A percentile compares a stretch with the other conserved stretches of the same genome.
phyloP scores from a whole-genome alignment of 2,113 vertebrate species.

The Callipepla californica region DNA sequence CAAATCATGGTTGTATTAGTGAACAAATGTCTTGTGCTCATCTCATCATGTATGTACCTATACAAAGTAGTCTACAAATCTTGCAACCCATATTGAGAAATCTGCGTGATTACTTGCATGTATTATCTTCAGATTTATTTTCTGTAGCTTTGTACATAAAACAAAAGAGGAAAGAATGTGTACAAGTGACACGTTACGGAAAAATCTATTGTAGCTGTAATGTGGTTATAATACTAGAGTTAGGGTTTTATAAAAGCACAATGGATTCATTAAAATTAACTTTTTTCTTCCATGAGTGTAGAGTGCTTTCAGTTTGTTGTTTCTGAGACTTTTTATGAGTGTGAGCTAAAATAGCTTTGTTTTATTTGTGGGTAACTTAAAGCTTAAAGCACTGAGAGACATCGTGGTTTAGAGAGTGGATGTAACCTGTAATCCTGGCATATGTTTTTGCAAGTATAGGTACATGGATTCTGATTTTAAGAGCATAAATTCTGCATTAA shows the following conservation, averaged over 20 bases:
- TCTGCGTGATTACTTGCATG: neutral
- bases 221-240: neutral
- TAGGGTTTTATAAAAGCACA: neutral
- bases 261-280: neutral
- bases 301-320: neutral
- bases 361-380: neutral
- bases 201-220: neutral
- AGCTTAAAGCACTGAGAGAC: neutral
- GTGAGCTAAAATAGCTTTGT: neutral
- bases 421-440: neutral
- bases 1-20: neutral
- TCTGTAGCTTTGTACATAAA: neutral
- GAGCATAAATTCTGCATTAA: neutral
- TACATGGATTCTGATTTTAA: neutral
- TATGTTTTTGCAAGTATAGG: slow-evolving; percentile 8
- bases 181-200: neutral
- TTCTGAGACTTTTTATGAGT: neutral
- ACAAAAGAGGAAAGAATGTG: neutral
- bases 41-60: neutral
- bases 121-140: neutral
- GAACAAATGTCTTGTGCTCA: neutral
- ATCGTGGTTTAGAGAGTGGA: neutral
- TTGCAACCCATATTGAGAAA: neutral
- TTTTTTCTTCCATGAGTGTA: neutral
- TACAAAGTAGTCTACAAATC: neutral